Base-by-base conservation (phyloP, 2,797 vertebrate species). In the Antrozous pallidus region DNA sequence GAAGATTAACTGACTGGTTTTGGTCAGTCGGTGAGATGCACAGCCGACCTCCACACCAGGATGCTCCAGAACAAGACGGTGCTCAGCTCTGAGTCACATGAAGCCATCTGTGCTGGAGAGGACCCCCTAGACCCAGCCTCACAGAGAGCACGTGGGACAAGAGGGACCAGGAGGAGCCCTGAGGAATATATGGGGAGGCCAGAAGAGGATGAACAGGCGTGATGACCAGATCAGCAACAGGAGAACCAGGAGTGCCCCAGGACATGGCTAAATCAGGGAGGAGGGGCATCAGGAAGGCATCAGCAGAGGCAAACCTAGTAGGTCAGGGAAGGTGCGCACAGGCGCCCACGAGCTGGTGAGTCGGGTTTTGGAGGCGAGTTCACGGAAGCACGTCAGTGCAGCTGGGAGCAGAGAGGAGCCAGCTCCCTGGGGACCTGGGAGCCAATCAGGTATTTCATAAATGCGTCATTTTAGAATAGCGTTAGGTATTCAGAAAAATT, bases 321-420 rank as follows among this genome's bases (percentile, higher is more conserved):
- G 42, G 40, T 51, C 12, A 1, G 5, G 0, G 47, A 11, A 42
- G 47, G 17, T 8, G 33, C 40, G 12, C 31, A 78, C 45, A 36
- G n/a, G 33, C 31, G 24, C 7, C 38, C 31, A 3, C 4, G 8
- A 20, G 31, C 1, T 8, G 31, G 61, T 17, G 3, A 3, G 0
- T 6, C 63, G 33, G 22, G 36, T 8, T 28, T 5, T 9, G 38
- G 6, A 7, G 67, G 67, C 18, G 49, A 38, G 36, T 2, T 33
- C 24, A 7, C 0, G 14, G 0, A 11, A 40, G 45, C 2, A 18
- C 13, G 12, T 40, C 40, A 18, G 0, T 10, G 26, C 18, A 26
- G 70, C 28, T 11, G n/a, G 33, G 20, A 5, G 40, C 28, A 1
- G 40, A 40, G n/a, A 24, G 61, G 33, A 26, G 40, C 45, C n/a